phyloP scores from a whole-genome alignment of 2,797 vertebrate genomes.

The Notolepis coatsorum region DNA sequence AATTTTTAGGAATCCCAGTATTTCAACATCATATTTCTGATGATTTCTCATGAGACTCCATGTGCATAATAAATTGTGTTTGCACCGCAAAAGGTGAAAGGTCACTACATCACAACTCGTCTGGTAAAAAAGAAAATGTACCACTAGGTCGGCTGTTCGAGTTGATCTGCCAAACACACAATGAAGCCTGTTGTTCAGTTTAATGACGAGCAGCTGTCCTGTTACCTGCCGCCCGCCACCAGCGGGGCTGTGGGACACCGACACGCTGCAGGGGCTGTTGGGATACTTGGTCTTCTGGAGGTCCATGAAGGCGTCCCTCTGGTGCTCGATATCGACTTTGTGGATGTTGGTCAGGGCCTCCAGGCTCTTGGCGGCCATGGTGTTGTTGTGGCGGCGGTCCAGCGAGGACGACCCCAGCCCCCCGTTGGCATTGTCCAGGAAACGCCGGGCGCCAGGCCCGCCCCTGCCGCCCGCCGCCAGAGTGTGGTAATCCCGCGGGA shows the following conservation, averaged over 20 bases:
- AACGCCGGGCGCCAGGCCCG: conserved; percentile 67
- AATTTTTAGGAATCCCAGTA: too few species aligned
- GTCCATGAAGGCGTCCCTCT: conserved; percentile 91
- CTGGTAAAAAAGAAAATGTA: too few species aligned
- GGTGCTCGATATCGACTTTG: conserved; percentile 92
- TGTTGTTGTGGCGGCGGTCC: conserved; percentile 84
- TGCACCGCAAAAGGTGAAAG: too few species aligned
- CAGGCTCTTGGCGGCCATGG: conserved; percentile 91
- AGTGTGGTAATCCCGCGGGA: conserved; percentile 94
- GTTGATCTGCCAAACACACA: too few species aligned
- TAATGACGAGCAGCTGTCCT: background rate
- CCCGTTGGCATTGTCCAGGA: conserved; percentile 67
- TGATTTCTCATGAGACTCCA: too few species aligned
- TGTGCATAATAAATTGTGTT: too few species aligned
- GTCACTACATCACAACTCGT: too few species aligned
- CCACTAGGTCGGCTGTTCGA: too few species aligned
- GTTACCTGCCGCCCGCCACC: conserved; percentile 66
- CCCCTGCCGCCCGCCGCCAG: conserved; percentile 83
- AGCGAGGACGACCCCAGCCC: conserved; percentile 88
- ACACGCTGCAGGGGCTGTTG: conserved; percentile 64
- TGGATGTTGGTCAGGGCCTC: conserved; percentile 92
- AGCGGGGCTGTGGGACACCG: conserved; percentile 43
- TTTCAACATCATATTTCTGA: too few species aligned
- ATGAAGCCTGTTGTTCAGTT: background rate
- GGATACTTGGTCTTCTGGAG: conserved; percentile 92